Evolutionary conservation across 2,113 vertebrate species (phyloP).

Genomic region (Pithys albifrons): DNA sequence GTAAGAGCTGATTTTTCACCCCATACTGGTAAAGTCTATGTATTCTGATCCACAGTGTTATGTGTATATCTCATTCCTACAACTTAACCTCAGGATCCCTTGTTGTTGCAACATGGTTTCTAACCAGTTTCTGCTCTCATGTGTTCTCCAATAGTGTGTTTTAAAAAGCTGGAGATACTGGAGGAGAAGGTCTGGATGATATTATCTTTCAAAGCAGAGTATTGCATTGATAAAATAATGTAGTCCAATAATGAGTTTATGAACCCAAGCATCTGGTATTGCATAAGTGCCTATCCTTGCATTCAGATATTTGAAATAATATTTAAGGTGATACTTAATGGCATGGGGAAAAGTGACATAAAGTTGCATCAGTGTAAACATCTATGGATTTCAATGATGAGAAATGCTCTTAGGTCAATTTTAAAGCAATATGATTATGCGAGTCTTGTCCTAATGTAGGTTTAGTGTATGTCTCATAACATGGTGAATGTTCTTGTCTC

Average conservation of each 20-base stretch:
- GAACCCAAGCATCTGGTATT: neutral
- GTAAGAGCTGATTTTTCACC: neutral
- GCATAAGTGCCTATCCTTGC: conserved; percentile 1
- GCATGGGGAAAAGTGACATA: neutral
- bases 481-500: conserved; percentile 3
- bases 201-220: neutral
- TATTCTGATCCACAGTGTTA: conserved; percentile 14
- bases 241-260: conserved; percentile 6
- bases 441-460: conserved; percentile 36
- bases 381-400: conserved; percentile 22
- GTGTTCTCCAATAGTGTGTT: neutral
- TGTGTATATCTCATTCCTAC: neutral
- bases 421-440: conserved; percentile 59
- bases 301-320: neutral
- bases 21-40: neutral
- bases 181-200: neutral
- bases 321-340: neutral
- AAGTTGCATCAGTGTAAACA: conserved; percentile 2
- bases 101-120: neutral
- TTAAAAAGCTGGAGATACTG: neutral
- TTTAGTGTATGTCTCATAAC: neutral
- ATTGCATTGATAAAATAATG: neutral
- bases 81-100: neutral
- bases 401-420: conserved; percentile 46
- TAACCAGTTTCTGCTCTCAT: neutral